Evolutionary conservation across 2,113 vertebrate species (phyloP).

Genomic region (Ramphastos sulfuratus): DNA sequence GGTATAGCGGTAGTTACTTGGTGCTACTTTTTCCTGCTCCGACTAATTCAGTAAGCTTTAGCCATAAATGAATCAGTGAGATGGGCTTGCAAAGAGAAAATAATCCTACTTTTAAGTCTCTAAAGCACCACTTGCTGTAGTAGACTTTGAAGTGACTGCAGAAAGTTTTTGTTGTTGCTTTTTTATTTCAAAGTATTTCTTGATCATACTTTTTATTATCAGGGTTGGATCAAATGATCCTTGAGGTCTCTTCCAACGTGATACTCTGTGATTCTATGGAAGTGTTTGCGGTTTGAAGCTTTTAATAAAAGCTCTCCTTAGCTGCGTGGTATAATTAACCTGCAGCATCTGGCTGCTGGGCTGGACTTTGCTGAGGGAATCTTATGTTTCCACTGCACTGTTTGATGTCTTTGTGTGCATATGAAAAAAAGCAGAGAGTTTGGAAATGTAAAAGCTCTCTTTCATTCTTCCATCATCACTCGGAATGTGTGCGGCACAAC

Average conservation of each 20-base stretch:
- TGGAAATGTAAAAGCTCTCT: not conserved
- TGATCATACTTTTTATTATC: too few species aligned
- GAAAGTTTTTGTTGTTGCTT: not conserved
- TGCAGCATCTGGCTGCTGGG: not conserved
- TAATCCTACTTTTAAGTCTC: not conserved
- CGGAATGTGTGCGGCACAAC: rapidly evolving
- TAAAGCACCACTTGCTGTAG: rapidly evolving
- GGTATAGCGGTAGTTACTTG: not conserved
- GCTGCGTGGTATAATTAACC: not conserved
- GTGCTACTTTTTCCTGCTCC: not conserved
- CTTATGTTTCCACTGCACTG: not conserved
- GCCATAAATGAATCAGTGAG: not conserved
- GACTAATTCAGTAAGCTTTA: not conserved
- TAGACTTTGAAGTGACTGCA: not conserved
- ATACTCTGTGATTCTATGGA: too few species aligned
- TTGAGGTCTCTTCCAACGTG: too few species aligned
- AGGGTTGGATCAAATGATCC: too few species aligned
- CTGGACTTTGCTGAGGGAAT: not conserved
- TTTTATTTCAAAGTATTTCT: not conserved
- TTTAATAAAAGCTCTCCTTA: not conserved
- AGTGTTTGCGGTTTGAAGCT: not conserved
- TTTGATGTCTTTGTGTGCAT: not conserved
- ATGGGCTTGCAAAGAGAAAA: not conserved
- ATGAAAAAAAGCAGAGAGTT: not conserved
- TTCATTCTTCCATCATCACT: not conserved